phyloP scores from a whole-genome alignment of 2,113 vertebrate species.

The Excalfactoria chinensis region DNA sequence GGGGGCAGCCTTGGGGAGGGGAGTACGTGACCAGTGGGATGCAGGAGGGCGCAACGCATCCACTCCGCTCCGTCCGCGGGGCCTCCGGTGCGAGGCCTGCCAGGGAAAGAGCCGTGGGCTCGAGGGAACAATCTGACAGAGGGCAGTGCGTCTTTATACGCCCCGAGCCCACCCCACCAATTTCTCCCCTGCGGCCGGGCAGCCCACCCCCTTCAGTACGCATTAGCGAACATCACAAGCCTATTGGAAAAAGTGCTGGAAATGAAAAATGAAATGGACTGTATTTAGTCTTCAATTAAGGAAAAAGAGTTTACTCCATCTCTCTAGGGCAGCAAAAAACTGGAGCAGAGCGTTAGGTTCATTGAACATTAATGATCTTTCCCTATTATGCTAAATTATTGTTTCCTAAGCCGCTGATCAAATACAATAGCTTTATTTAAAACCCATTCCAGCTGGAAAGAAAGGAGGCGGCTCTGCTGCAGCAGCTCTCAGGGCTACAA shows the following conservation, averaged over 20 bases:
- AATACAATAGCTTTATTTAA: conserved; percentile 82
- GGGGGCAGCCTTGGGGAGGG: neutral
- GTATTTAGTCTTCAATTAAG: conserved; percentile 77
- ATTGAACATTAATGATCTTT: conserved; percentile 78
- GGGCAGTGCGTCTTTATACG: neutral
- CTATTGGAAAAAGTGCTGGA: conserved; percentile 72
- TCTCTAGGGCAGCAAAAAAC: conserved; percentile 69
- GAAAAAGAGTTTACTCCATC: conserved; percentile 72
- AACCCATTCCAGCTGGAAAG: conserved; percentile 61
- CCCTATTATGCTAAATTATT: conserved; percentile 74
- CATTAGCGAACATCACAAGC: conserved; percentile 62
- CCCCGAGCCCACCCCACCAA: conserved; percentile 36
- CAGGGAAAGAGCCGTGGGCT: neutral
- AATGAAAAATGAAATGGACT: conserved; percentile 72
- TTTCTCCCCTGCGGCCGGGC: conserved; percentile 23
- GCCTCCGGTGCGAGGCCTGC: neutral
- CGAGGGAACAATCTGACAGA: conserved; percentile 10
- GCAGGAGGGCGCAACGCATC: neutral
- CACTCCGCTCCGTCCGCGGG: rapidly evolving
- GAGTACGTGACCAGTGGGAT: rapidly evolving
- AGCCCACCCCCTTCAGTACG: conserved; percentile 35
- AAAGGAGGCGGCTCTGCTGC: conserved; percentile 52
- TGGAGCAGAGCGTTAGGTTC: conserved; percentile 73
- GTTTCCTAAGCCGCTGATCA: conserved; percentile 77
- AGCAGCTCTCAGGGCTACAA: neutral